Conservation (phyloP, 2,113 vertebrate genomes). For the Regulus satrapa region DNA sequence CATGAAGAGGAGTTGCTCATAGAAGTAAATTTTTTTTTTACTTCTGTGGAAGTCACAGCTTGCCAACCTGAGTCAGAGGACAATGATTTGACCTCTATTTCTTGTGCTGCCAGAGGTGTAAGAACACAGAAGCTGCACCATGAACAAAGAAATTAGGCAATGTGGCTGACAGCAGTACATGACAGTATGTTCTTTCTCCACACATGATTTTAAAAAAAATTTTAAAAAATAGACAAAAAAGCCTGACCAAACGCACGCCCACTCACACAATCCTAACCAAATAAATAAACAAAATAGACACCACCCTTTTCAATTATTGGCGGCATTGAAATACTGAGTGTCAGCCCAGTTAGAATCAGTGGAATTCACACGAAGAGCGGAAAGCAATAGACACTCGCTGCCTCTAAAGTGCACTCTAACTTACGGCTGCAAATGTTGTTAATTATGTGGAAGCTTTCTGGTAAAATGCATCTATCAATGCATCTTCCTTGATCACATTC, state of each 20-base stretch:
- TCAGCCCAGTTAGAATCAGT: not conserved
- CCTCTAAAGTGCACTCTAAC: not conserved
- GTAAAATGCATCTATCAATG: not conserved
- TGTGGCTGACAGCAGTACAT: not conserved
- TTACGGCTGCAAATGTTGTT: not conserved
- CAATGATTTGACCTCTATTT: not conserved
- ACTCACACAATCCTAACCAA: fast-evolving
- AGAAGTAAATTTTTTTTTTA: not conserved
- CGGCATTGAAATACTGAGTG: not conserved
- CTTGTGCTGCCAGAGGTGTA: not conserved
- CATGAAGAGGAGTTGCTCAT: not conserved
- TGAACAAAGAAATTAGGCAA: not conserved
- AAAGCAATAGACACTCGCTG: not conserved
- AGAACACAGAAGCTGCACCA: not conserved
- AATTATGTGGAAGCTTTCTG: not conserved
- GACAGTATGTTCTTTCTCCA: not conserved
- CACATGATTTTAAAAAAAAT: fast-evolving
- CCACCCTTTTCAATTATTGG: not conserved
- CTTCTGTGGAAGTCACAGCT: not conserved
- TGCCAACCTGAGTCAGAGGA: not conserved
- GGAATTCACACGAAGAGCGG: not conserved
- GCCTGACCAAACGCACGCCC: not conserved
- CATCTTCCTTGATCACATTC: slow-evolving; percentile 21
- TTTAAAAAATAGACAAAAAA: not conserved
- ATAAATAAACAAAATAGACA: not conserved